phyloP scores from a whole-genome alignment of 2,888 invertebrate genomes.

The Rhingia campestris region DNA sequence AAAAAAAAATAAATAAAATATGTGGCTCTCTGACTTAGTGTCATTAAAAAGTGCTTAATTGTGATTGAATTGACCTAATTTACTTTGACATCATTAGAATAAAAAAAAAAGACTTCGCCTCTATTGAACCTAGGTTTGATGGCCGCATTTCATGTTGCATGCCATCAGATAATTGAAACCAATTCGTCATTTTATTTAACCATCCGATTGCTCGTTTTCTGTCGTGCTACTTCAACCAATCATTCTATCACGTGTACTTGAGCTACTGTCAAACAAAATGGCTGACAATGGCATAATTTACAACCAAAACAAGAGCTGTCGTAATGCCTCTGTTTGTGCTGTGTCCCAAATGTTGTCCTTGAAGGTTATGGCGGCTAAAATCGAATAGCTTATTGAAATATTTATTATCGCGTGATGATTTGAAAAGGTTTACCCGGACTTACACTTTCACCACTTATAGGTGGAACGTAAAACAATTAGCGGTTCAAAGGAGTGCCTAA shows the following conservation, averaged over 20 bases:
- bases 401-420: background rate
- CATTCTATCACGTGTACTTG: background rate
- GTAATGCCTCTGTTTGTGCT: background rate
- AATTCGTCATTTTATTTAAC: conserved; percentile 22
- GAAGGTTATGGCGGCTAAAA: background rate
- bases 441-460: background rate
- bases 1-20: conserved; percentile 12
- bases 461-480: conserved; percentile 2
- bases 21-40: too few species aligned
- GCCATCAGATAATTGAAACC: conserved; percentile 54
- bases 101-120: too few species aligned
- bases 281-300: conserved; percentile 36
- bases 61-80: background rate
- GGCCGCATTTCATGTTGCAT: conserved; percentile 51
- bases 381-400: background rate
- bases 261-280: background rate
- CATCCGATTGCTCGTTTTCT: conserved; percentile 42
- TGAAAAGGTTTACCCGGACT: too few species aligned
- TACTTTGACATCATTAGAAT: too few species aligned
- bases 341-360: conserved; percentile 16
- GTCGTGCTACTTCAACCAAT: conserved; percentile 11
- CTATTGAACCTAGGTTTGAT: conserved; percentile 17
- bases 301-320: background rate
- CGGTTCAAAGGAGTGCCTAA: background rate
- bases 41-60: background rate